A percentile compares a stretch with the other conserved stretches of the same genome.
These are phyloP conservation scores for Dynastes tityus DNA, from an alignment of 2,888 invertebrate species.

Conservation along the genomic window DNA sequence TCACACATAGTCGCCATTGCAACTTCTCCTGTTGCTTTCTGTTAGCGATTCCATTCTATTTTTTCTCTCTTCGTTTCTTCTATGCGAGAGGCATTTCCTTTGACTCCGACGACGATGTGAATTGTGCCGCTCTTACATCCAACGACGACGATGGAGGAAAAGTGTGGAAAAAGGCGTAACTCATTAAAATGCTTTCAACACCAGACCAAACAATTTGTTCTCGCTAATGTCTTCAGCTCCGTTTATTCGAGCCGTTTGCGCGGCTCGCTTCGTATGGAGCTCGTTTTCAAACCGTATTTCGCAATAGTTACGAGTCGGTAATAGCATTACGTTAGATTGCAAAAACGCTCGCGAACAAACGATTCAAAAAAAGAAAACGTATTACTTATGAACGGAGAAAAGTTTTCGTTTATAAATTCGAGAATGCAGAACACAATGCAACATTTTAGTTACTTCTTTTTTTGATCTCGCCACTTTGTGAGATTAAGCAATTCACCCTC, in stretches of 20 bases:
- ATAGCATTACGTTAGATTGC: conserved; percentile 30
- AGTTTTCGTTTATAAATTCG: not conserved
- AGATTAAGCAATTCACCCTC: no score
- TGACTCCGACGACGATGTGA: not conserved
- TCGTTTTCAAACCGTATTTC: not conserved
- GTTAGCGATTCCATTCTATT: not conserved
- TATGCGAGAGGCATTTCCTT: not conserved
- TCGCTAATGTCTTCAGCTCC: conserved; percentile 39
- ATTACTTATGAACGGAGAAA: conserved; percentile 1
- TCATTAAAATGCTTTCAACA: conserved; percentile 49
- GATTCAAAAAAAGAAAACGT: not conserved
- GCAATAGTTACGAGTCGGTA: conserved; percentile 40
- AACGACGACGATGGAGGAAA: not conserved
- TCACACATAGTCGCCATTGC: no score
- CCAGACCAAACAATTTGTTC: conserved; percentile 49
- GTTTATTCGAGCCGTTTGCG: not conserved
- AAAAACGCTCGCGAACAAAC: conserved; percentile 11
- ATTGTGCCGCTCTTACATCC: not conserved
- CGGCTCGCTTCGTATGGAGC: not conserved
- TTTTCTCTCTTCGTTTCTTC: no score
- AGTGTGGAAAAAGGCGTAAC: conserved; percentile 42
- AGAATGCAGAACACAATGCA: no score
- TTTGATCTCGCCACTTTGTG: no score
- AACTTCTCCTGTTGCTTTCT: no score
- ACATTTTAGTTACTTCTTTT: no score